Evolutionary conservation across 2,888 invertebrate genomes (phyloP).

Genomic region (Pristionchus maxplancki): DNA sequence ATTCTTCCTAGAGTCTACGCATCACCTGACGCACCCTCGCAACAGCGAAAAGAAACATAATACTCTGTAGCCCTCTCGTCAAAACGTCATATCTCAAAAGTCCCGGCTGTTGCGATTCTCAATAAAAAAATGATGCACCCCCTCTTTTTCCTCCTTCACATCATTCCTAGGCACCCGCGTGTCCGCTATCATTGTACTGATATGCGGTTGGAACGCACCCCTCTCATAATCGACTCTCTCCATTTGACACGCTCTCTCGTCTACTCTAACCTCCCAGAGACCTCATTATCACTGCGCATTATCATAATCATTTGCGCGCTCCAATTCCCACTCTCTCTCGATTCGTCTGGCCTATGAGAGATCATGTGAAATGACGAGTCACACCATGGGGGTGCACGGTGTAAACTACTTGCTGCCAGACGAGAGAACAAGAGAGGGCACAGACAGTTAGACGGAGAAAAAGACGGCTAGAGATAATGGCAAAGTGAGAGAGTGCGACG

Average conservation of each 20-base stretch:
- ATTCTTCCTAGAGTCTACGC: no score
- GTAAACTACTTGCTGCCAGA: background rate
- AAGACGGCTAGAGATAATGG: background rate
- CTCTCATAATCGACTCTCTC: background rate
- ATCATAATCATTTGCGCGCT: background rate
- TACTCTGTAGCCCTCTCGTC: no score
- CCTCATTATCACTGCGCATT: no score
- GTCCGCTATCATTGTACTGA: background rate
- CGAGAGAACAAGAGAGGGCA: background rate
- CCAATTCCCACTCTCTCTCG: background rate
- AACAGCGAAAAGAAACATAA: no score
- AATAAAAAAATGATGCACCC: no score
- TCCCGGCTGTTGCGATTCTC: no score
- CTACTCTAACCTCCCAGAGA: no score
- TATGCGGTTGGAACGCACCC: background rate
- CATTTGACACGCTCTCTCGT: background rate
- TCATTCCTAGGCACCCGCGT: background rate
- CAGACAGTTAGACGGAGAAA: background rate
- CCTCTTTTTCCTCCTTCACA: background rate
- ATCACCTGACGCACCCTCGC: no score
- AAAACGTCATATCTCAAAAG: no score
- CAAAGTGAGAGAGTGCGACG: background rate
- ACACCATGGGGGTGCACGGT: slow-evolving; percentile 5
- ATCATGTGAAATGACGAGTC: background rate
- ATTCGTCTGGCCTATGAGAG: background rate